Conservation (phyloP, 92 coral and sea anemone species). For the Parazoanthus swiftii region DNA sequence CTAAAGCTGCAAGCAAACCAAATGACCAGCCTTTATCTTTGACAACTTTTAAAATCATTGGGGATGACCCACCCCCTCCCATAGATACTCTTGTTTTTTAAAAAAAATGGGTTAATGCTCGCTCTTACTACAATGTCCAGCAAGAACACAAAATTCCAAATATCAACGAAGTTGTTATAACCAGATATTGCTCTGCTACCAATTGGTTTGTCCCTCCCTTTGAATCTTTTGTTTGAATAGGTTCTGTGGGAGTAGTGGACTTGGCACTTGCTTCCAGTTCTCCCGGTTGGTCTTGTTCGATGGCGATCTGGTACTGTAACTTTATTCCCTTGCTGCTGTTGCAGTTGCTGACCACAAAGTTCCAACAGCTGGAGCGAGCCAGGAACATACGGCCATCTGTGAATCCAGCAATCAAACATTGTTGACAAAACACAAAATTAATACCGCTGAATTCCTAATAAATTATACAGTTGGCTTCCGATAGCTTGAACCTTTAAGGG, state of each 20-base stretch:
- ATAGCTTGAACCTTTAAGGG: too few relatives aligned
- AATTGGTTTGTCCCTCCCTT: neutral
- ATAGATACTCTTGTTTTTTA: too few relatives aligned
- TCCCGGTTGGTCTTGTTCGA: neutral
- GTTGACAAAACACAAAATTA: neutral
- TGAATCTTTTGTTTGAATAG: neutral
- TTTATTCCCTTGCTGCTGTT: neutral
- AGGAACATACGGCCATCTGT: constrained; percentile 21
- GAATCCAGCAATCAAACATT: neutral
- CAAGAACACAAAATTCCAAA: neutral
- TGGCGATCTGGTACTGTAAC: neutral
- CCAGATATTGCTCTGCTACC: neutral
- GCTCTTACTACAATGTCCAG: neutral
- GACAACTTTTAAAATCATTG: too few relatives aligned
- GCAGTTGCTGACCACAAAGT: constrained; percentile 18
- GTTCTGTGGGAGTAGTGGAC: neutral
- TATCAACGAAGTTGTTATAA: neutral
- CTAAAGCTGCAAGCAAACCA: too few relatives aligned
- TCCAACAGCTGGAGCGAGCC: constrained; percentile 29
- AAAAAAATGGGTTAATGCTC: too few relatives aligned
- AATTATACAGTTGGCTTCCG: too few relatives aligned
- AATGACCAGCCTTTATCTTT: too few relatives aligned
- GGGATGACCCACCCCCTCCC: too few relatives aligned
- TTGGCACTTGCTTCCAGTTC: neutral
- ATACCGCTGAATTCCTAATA: neutral